Percentiles rank a stretch among this genome's conserved stretches.
Conservation (phyloP, 2,113 vertebrate species). For the Plectropomus leopardus region DNA sequence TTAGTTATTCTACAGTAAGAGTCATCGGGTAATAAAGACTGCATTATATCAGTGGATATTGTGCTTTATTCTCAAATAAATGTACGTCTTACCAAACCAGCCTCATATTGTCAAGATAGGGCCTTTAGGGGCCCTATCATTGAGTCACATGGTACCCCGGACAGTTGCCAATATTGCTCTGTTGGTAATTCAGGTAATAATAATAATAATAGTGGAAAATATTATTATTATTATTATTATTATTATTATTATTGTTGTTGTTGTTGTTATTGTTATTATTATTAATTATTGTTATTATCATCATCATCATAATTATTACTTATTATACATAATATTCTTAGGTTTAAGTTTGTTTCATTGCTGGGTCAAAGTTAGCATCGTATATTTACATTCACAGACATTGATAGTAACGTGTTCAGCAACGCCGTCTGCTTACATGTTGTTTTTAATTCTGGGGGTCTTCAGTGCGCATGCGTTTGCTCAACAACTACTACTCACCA, state of each 20-base stretch:
- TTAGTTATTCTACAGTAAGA: background rate
- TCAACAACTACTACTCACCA: conserved; percentile 58
- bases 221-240: no score
- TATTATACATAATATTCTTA: no score
- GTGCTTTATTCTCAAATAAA: background rate
- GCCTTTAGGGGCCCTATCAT: background rate
- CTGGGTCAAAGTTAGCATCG: background rate
- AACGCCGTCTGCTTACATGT: conserved; percentile 47
- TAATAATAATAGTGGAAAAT: no score
- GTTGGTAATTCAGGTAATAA: background rate
- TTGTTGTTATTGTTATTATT: no score
- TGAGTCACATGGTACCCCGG: no score
- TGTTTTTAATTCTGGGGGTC: conserved; percentile 61
- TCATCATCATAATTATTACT: background rate
- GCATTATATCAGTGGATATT: background rate
- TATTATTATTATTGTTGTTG: no score
- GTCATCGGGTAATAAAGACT: background rate
- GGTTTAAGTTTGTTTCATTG: background rate
- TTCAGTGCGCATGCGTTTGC: conserved; percentile 87
- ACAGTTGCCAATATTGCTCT: background rate
- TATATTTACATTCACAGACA: background rate
- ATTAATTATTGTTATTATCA: background rate
- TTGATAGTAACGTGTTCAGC: background rate
- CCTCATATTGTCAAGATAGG: background rate
- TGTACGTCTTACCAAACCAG: background rate